A percentile compares a stretch with the other conserved stretches of the same genome.
These are phyloP conservation scores for Amorpha juglandis DNA, from an alignment of 2,888 invertebrate species.

Conservation along the genomic window DNA sequence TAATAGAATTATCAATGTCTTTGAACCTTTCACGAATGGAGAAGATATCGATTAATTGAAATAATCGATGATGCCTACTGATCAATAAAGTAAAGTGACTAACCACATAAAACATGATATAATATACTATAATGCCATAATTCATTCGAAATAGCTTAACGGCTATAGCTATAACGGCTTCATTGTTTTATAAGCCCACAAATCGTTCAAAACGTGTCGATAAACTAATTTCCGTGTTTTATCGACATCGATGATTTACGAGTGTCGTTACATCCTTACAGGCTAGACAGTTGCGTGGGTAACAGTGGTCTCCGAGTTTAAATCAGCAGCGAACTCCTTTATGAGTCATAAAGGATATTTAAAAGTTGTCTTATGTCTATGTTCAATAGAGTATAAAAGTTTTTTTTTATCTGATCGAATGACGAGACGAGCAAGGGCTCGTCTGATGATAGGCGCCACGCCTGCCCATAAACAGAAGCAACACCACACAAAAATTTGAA, in stretches of 20 bases:
- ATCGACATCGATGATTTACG: conserved; percentile 24
- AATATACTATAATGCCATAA: background rate
- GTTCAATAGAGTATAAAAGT: too few species aligned
- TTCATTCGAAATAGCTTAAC: background rate
- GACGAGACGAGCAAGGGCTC: too few species aligned
- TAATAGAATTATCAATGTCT: too few species aligned
- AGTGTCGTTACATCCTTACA: conserved; percentile 9
- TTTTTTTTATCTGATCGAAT: too few species aligned
- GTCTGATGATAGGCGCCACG: too few species aligned
- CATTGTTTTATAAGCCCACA: background rate
- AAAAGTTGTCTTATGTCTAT: background rate
- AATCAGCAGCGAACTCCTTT: conserved; percentile 57
- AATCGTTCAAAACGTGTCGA: background rate
- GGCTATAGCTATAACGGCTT: background rate
- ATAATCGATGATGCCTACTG: too few species aligned
- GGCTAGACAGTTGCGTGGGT: conserved; percentile 55
- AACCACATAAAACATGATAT: background rate
- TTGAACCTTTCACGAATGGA: too few species aligned
- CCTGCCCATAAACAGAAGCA: too few species aligned
- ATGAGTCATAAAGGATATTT: conserved; percentile 35
- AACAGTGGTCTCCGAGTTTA: conserved; percentile 49
- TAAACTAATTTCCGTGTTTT: background rate
- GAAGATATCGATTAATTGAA: too few species aligned
- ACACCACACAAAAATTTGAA: too few species aligned
- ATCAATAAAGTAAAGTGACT: background rate